Base-by-base conservation (phyloP, 1,140 invertebrate genomes). In the Acyrthosiphon pisum region DNA sequence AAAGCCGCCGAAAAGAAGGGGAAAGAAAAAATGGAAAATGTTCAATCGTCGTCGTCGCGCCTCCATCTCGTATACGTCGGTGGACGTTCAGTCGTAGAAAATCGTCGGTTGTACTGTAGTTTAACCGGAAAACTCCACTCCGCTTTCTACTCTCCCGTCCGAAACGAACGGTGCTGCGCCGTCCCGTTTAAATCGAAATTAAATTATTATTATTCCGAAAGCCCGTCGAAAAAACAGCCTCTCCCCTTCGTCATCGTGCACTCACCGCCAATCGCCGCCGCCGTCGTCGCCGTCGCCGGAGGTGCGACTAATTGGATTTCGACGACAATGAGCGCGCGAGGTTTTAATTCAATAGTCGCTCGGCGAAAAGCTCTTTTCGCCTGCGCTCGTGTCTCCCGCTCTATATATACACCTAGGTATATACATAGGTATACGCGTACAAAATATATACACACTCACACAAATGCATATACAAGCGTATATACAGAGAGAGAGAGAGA, bases 121-220 rank as follows among this genome's bases (percentile, higher is more conserved):
- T 76, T 81, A 91, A 76, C 60, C 35, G 41, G 41, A 48, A 91
- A 91, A 91, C 46, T 83, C 41, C 60, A 23, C 90, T 68, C 46
- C 18, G 8, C 83, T 18, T 11, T n/a, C 60, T n/a, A 68, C 30
- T n/a, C n/a, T 60, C 60, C 2, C 60, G 26, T 76, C 44, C 90
- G 26, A 76, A 26, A 50, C 68, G 68, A 44, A 87, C n/a, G 22
- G 48, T 50, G 48, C 14, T 50, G n/a, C 30, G 37, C 44, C 26
- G 41, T 81, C 68, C 44, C 90, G 90, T 91, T 92, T 92, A 92
- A 92, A 92, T 92, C 91, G 91, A 84, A 92, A 92, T 92, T 84
- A 92, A 92, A 92, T 92, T 92, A 92, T 92, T 84, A 92, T 92
- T 84, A 84, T 92, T 92, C 91, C 50, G 76, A 92, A 92, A 92